These are phyloP conservation scores for Athene noctua DNA, from an alignment of 2,113 vertebrate genomes.

Conservation along the genomic window DNA sequence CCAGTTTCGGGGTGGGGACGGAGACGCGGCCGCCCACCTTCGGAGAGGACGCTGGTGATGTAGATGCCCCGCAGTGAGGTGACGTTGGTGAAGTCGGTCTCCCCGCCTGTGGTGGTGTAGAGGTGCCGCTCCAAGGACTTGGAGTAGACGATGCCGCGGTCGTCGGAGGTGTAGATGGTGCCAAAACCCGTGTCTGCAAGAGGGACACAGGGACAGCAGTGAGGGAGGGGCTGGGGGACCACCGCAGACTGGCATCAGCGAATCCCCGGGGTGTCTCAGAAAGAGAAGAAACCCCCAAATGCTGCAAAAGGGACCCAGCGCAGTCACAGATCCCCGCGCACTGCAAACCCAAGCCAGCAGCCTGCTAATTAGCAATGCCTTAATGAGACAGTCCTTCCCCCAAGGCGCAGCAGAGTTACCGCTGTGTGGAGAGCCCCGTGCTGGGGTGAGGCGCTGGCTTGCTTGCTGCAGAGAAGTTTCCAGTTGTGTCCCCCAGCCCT, in stretches of 20 bases:
- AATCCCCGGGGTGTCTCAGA: neutral
- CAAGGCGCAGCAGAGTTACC: neutral
- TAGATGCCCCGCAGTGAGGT: conserved; percentile 92
- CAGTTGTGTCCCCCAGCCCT: neutral
- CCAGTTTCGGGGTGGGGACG: fast-evolving
- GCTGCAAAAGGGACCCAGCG: fast-evolving
- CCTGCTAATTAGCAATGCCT: neutral
- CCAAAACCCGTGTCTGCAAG: conserved; percentile 86
- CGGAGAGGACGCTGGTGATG: conserved; percentile 85
- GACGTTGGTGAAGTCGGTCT: conserved; percentile 93
- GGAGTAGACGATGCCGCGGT: conserved; percentile 90
- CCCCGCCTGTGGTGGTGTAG: conserved; percentile 85
- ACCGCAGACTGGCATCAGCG: fast-evolving
- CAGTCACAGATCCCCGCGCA: fast-evolving
- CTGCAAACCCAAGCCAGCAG: neutral
- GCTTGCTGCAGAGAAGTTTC: no score
- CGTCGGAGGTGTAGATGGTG: conserved; percentile 91
- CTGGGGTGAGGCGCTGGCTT: neutral
- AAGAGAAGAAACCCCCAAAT: neutral
- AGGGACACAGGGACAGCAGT: neutral
- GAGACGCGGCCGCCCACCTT: conserved; percentile 71
- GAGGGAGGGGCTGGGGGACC: no score
- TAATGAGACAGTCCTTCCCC: neutral
- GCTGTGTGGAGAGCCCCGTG: neutral
- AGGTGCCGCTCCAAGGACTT: conserved; percentile 92